These are phyloP conservation scores for Clarias batrachus DNA, from an alignment of 2,113 vertebrate genomes.

Conservation along the genomic window DNA sequence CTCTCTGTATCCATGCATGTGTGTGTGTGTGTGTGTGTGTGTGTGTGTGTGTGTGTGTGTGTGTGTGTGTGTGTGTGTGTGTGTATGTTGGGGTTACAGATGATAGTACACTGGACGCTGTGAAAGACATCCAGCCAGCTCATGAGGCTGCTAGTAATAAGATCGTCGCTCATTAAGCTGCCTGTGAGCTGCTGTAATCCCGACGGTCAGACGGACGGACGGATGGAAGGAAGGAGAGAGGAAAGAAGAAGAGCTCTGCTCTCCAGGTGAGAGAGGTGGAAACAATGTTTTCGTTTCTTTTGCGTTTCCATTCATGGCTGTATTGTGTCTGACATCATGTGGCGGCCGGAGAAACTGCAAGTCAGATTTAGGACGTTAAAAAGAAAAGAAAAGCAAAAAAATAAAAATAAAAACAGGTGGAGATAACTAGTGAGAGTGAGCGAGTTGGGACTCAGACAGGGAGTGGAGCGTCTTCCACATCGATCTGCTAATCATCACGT, in stretches of 20 bases:
- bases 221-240: not conserved
- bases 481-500: constrained; percentile 2
- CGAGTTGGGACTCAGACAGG: not conserved
- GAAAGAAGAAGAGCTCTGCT: constrained; percentile 8
- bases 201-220: no score
- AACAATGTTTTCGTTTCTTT: not conserved
- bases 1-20: not conserved
- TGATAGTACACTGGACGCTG: not conserved
- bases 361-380: not conserved
- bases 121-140: not conserved
- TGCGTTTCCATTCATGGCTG: constrained; percentile 26
- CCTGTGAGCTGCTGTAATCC: not conserved
- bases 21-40: not conserved
- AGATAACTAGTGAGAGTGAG: not conserved
- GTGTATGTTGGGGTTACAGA: not conserved
- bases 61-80: not conserved
- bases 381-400: not conserved
- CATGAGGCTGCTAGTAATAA: not conserved
- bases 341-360: constrained; percentile 36
- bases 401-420: not conserved
- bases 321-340: constrained; percentile 53
- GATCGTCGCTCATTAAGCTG: not conserved
- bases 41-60: not conserved
- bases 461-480: constrained; percentile 15
- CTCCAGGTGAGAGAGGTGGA: constrained; percentile 1